A percentile compares a stretch with the other conserved stretches of the same genome.
Evolutionary conservation across 2,113 vertebrate genomes (phyloP).

Genomic region (Leptobrachium ailaonicum): DNA sequence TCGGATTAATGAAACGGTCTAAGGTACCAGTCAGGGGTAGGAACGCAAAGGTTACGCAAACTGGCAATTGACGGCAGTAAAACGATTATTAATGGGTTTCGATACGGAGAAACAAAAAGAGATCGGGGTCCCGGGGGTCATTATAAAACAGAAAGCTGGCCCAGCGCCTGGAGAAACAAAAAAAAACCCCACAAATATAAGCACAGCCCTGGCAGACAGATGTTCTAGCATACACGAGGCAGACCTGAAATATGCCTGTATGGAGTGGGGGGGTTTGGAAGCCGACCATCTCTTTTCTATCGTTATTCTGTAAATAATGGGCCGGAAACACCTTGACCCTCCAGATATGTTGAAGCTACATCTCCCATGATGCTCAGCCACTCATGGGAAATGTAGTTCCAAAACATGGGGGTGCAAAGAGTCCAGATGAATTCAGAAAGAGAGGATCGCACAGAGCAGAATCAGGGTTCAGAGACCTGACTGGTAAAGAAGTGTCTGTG

Average conservation of each 20-base stretch:
- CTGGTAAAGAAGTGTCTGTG: too few relatives aligned
- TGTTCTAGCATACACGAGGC: not conserved
- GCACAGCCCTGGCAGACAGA: constrained; percentile 42
- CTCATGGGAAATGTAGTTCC: too few relatives aligned
- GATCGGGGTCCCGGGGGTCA: not conserved
- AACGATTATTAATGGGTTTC: constrained; percentile 23
- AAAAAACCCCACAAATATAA: not conserved
- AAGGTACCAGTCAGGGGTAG: not conserved
- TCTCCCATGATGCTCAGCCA: too few relatives aligned
- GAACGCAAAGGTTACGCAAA: constrained; percentile 9
- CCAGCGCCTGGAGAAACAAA: constrained; percentile 25
- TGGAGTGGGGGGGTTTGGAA: not conserved
- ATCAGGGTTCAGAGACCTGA: too few relatives aligned
- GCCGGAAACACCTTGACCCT: too few relatives aligned
- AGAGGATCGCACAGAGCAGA: too few relatives aligned
- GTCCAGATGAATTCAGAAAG: too few relatives aligned
- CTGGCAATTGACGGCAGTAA: not conserved
- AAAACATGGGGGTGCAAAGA: too few relatives aligned
- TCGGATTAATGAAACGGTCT: constrained; percentile 15
- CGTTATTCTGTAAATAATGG: too few relatives aligned
- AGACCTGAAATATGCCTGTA: not conserved
- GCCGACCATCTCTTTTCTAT: too few relatives aligned
- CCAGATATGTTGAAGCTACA: too few relatives aligned
- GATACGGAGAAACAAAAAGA: constrained; percentile 27
- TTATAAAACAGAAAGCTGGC: constrained; percentile 14